Base-by-base conservation (phyloP, 2,888 invertebrate genomes). In the Leptinotarsa peninsularis region DNA sequence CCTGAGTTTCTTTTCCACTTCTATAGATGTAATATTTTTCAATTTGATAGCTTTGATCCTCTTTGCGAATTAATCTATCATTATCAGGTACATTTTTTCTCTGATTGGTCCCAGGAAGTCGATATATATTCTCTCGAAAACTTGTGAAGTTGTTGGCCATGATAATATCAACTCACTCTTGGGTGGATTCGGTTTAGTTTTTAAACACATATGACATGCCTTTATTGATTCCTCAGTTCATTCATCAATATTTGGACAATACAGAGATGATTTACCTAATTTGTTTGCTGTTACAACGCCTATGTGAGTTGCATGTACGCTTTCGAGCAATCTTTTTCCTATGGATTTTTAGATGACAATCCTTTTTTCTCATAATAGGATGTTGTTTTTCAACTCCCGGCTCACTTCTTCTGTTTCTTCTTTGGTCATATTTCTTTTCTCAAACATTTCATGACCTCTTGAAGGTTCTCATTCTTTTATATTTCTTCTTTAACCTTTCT, bases 211-310 rank as follows among this genome's bases (percentile, higher is more conserved):
- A 54, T 17, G 17, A 54, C 23, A 23, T 23, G 23, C 23, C 17
- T 14, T 17, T 54, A 54, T 54, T n/a, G 17, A 54, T 63, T 18
- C 14, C 21, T 27, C 27, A 5, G 21, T 63, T 4, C 21, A 21
- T 23, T 4, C 1, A 23, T 63, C 63, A 15, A 71, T 71, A n/a
- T 43, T 43, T 27, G 4, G 71, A 23, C 71, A 71, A 71, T n/a
- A 71, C 10, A 71, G 33, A 18, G 49, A 4, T 2, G 71, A 52
- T 17, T 60, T 54, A 43, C 60, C 54, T 17, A 63, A 21, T 50
- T 50, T 23, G 17, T 71, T 71, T n/a, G 71, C 17, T 60, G 27
- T 63, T 18, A 43, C 49, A 21, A 63, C 60, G 17, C 71, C 71
- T 33, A 71, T 50, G 49, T 71, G 71, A n/a, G 43, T 33, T 7